Evolutionary conservation across 2,113 vertebrate genomes (phyloP).

Genomic region (Phylloscopus trochiloides): DNA sequence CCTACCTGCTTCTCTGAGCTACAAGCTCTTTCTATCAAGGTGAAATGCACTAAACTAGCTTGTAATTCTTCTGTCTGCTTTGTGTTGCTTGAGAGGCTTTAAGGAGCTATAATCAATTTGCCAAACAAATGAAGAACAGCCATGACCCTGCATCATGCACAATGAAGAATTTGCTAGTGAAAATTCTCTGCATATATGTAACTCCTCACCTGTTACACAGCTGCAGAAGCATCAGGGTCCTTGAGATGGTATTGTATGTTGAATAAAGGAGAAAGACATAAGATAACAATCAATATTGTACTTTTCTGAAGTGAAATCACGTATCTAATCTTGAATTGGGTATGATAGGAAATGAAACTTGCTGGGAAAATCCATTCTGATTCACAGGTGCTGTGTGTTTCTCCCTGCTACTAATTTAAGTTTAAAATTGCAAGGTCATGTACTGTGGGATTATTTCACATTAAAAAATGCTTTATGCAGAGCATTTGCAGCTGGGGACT

Average conservation of each 20-base stretch:
- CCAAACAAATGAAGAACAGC: conserved; percentile 38
- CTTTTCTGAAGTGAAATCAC: conserved; percentile 38
- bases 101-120: conserved; percentile 67
- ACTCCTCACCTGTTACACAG: conserved; percentile 18
- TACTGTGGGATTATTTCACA: neutral
- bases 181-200: neutral
- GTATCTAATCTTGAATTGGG: conserved; percentile 9
- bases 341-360: conserved; percentile 10
- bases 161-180: conserved; percentile 37
- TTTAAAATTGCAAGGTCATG: conserved; percentile 18
- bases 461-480: neutral
- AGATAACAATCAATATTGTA: conserved; percentile 20
- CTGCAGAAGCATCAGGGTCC: conserved; percentile 37
- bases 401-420: conserved; percentile 4
- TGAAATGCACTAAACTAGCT: conserved; percentile 59
- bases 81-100: conserved; percentile 64
- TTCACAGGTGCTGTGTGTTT: neutral
- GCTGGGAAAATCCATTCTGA: neutral
- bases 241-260: conserved; percentile 52
- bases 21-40: conserved; percentile 47
- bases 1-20: conserved; percentile 37
- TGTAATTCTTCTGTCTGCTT: conserved; percentile 65
- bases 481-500: neutral
- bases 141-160: conserved; percentile 40
- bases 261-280: conserved; percentile 47